These are phyloP conservation scores for Coendou prehensilis DNA, from an alignment of 2,797 vertebrate species.

Conservation along the genomic window DNA sequence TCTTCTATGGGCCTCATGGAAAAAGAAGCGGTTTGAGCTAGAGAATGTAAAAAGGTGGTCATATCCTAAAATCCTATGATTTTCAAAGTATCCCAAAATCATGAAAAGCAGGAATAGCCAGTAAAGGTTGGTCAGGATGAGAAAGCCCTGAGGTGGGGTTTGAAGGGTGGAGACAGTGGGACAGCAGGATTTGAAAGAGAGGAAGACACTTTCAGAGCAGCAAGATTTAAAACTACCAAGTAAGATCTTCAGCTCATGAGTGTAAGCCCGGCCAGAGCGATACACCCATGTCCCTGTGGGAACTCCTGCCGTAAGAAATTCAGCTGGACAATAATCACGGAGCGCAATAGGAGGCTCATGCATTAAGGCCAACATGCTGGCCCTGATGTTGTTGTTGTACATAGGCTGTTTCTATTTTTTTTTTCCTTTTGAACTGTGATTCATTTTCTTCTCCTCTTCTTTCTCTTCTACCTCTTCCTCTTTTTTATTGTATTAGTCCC, in stretches of 20 bases:
- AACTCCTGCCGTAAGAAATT: background rate
- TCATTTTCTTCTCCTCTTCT: background rate
- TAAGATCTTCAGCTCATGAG: background rate
- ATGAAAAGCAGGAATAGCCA: background rate
- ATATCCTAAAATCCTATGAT: conserved; percentile 11
- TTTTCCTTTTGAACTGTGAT: background rate
- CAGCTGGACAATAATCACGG: background rate
- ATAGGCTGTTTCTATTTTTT: background rate
- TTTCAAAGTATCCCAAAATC: background rate
- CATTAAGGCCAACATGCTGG: background rate
- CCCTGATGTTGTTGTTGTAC: background rate
- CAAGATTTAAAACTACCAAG: background rate
- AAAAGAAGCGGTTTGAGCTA: conserved; percentile 12
- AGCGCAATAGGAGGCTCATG: background rate
- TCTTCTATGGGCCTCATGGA: background rate
- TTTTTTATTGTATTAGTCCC: background rate
- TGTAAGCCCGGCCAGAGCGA: background rate
- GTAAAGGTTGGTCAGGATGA: background rate
- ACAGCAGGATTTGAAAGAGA: background rate
- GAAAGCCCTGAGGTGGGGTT: background rate
- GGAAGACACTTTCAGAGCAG: background rate
- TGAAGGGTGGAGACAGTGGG: background rate
- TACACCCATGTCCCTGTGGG: background rate
- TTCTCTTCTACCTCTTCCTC: background rate
- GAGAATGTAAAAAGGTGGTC: background rate